Percentiles rank a stretch among this genome's conserved stretches.
Conservation (phyloP, 2,797 vertebrate genomes). For the Pseudomugil gertrudae region DNA sequence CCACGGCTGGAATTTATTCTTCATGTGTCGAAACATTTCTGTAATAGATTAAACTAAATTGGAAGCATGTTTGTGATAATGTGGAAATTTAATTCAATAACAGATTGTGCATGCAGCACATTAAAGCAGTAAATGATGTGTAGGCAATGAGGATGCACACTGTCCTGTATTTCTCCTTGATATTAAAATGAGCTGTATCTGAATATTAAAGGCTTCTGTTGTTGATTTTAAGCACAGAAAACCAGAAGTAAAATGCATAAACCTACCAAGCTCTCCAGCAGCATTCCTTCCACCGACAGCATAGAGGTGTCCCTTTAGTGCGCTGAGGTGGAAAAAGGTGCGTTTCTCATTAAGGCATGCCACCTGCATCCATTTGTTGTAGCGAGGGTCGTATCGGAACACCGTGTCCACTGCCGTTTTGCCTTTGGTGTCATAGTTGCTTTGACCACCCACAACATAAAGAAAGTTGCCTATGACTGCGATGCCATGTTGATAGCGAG, state of each 20-base stretch:
- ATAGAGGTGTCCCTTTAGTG: constrained; percentile 98
- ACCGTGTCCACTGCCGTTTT: constrained; percentile 98
- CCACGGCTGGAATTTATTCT: not conserved
- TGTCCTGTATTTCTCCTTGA: constrained; percentile 13
- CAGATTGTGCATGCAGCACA: constrained; percentile 23
- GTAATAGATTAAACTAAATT: constrained; percentile 10
- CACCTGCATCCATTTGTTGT: constrained; percentile 99
- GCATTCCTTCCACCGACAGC: constrained; percentile 96
- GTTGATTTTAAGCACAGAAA: constrained; percentile 31
- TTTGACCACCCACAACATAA: constrained; percentile 97
- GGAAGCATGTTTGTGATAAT: constrained; percentile 14
- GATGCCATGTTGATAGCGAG: constrained; percentile 97
- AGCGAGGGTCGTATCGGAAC: constrained; percentile 97
- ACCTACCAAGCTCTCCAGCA: constrained; percentile 85
- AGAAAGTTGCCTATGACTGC: constrained; percentile 98
- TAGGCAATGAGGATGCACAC: constrained; percentile 8
- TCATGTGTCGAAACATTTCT: constrained; percentile 3
- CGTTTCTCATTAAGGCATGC: constrained; percentile 98
- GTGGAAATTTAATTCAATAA: constrained; percentile 26
- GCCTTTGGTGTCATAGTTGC: constrained; percentile 99
- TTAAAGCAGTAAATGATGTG: constrained; percentile 42
- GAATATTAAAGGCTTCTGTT: constrained; percentile 35
- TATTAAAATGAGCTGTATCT: constrained; percentile 26
- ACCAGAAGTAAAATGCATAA: constrained; percentile 17
- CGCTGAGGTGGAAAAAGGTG: constrained; percentile 99